These are phyloP conservation scores for Macrosteles quadrilineatus DNA, from an alignment of 1,140 invertebrate genomes.

Conservation along the genomic window DNA sequence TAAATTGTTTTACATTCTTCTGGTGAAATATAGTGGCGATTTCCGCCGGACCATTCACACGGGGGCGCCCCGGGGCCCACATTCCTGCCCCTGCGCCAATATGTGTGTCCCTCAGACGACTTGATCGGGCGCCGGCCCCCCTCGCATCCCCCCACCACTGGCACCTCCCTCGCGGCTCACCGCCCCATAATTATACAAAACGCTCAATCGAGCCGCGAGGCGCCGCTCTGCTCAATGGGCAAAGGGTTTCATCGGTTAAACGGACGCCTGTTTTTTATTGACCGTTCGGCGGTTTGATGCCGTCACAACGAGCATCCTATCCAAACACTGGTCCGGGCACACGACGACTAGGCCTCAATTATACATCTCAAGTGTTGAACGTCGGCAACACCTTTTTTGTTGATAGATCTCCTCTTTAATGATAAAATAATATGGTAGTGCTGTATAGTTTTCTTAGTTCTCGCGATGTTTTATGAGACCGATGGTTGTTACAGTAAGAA, in stretches of 20 bases:
- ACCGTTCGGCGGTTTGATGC: neutral
- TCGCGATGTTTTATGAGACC: too few relatives aligned
- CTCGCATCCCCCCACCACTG: constrained; percentile 2
- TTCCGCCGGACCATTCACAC: constrained; percentile 40
- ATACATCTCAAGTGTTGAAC: too few relatives aligned
- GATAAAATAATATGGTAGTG: too few relatives aligned
- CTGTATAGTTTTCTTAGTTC: too few relatives aligned
- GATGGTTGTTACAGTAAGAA: too few relatives aligned
- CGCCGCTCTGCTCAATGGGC: constrained; percentile 2
- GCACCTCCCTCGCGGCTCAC: neutral
- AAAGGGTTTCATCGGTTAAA: constrained; percentile 11
- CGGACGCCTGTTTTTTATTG: neutral
- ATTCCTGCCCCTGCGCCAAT: constrained; percentile 17
- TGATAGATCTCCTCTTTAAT: too few relatives aligned
- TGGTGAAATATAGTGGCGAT: constrained; percentile 29
- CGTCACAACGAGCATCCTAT: constrained; percentile 12
- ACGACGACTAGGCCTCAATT: neutral
- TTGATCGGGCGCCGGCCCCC: constrained; percentile 12
- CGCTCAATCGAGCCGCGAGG: neutral
- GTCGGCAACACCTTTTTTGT: too few relatives aligned
- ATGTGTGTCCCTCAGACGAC: neutral
- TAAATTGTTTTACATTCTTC: constrained; percentile 33
- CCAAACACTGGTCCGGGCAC: neutral
- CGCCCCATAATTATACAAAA: neutral
- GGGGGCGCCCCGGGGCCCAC: neutral